phyloP scores from a whole-genome alignment of 1,140 invertebrate genomes.

The Amphibalanus amphitrite region DNA sequence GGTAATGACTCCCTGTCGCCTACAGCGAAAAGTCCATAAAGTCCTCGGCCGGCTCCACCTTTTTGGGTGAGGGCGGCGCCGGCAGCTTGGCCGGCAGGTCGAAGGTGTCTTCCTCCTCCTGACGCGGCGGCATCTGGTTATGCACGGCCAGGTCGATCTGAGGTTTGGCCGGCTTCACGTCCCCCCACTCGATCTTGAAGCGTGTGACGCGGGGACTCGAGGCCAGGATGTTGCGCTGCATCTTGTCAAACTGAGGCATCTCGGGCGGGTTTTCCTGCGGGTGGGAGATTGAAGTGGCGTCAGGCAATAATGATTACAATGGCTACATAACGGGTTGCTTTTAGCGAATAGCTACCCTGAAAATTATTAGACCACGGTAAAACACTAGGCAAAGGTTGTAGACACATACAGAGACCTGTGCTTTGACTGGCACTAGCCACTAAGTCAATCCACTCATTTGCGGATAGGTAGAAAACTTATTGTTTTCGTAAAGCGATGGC shows the following conservation, averaged over 20 bases:
- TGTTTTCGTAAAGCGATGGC: no score
- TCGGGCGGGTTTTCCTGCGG: conserved; percentile 89
- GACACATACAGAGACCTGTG: no score
- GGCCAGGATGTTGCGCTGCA: conserved; percentile 81
- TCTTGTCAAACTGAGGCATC: conserved; percentile 82
- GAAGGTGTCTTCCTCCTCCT: not conserved
- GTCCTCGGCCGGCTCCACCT: not conserved
- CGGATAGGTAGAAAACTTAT: no score
- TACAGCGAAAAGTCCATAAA: not conserved
- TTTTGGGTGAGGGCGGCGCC: not conserved
- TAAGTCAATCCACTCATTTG: no score
- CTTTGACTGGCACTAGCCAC: no score
- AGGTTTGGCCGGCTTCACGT: conserved; percentile 25
- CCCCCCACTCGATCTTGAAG: conserved; percentile 97
- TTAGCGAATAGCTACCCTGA: no score
- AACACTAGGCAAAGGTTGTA: no score
- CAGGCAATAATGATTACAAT: no score
- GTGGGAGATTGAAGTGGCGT: no score
- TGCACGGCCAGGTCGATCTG: not conserved
- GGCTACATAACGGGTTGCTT: no score
- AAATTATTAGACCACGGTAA: no score
- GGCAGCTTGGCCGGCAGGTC: not conserved
- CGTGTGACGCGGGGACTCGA: conserved; percentile 86
- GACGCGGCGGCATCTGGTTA: not conserved
- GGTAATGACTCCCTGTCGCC: no score